Percentiles rank a stretch among this genome's conserved stretches.
phyloP scores from a whole-genome alignment of 2,113 vertebrate genomes.

The Cisticola juncidis region DNA sequence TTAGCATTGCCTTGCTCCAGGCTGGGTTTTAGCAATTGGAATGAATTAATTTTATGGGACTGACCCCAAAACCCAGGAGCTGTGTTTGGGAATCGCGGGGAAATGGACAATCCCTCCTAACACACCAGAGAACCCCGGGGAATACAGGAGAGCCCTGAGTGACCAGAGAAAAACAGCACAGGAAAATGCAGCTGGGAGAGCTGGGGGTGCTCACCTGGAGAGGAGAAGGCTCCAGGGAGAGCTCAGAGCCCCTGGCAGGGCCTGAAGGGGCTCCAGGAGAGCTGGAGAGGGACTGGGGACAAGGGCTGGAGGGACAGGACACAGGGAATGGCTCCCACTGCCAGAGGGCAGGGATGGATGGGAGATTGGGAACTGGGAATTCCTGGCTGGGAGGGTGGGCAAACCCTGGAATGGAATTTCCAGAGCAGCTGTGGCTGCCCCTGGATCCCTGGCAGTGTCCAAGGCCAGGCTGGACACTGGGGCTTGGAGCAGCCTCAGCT shows the following conservation, averaged over 20 bases:
- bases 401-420: too few species aligned
- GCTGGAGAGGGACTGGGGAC: background rate
- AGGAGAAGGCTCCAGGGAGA: background rate
- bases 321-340: background rate
- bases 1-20: too few species aligned
- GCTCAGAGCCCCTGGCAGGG: background rate
- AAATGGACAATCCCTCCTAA: background rate
- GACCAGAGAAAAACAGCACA: fast-evolving
- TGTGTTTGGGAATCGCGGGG: background rate
- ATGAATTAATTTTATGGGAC: background rate
- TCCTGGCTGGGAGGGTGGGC: fast-evolving
- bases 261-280: background rate
- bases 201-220: fast-evolving
- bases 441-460: background rate
- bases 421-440: background rate
- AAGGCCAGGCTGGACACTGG: fast-evolving
- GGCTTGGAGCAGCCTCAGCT: fast-evolving
- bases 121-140: fast-evolving
- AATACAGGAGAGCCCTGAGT: fast-evolving
- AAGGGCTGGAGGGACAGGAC: background rate
- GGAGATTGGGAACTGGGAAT: background rate
- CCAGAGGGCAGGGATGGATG: fast-evolving
- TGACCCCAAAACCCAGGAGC: background rate
- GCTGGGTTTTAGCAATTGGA: too few species aligned
- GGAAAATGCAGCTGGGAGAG: background rate